These are phyloP conservation scores for Amphilophus citrinellus DNA, from an alignment of 2,113 vertebrate species.

Conservation along the genomic window DNA sequence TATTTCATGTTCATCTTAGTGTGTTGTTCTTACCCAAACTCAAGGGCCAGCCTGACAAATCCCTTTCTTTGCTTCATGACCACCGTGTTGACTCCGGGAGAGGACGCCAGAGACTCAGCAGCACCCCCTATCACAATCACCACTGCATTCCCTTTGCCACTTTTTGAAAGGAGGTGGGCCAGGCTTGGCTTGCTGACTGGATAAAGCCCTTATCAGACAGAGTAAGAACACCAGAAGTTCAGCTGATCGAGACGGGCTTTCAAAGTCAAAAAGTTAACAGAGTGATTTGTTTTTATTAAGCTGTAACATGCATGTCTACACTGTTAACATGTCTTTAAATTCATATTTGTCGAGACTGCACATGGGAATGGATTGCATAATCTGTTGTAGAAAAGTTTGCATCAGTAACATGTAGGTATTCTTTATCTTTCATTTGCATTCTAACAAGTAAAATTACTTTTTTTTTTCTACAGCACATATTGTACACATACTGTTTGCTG, in stretches of 20 bases:
- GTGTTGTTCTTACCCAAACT: slow-evolving; percentile 79
- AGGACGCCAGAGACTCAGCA: slow-evolving; percentile 77
- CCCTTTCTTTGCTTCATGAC: slow-evolving; percentile 80
- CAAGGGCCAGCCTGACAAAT: slow-evolving; percentile 83
- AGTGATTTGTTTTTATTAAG: not conserved
- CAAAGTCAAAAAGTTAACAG: not conserved
- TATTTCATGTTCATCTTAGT: not conserved
- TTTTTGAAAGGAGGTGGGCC: slow-evolving; percentile 75
- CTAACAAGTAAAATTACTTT: not conserved
- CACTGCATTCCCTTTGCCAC: slow-evolving; percentile 81
- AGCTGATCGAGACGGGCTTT: not conserved
- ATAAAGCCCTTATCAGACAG: slow-evolving; percentile 67
- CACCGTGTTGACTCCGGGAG: slow-evolving; percentile 76
- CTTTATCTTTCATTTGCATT: not conserved
- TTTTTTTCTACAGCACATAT: not conserved
- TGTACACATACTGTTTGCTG: not conserved
- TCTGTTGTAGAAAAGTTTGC: not conserved
- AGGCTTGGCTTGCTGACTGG: slow-evolving; percentile 82
- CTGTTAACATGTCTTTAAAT: not conserved
- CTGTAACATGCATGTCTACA: not conserved
- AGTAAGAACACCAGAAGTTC: slow-evolving; percentile 11
- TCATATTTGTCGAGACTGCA: not conserved
- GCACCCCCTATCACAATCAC: slow-evolving; percentile 85
- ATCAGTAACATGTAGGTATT: not conserved
- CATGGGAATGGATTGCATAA: not conserved